phyloP scores from a whole-genome alignment of 1,140 invertebrate species.

The Drosophila ananassae region DNA sequence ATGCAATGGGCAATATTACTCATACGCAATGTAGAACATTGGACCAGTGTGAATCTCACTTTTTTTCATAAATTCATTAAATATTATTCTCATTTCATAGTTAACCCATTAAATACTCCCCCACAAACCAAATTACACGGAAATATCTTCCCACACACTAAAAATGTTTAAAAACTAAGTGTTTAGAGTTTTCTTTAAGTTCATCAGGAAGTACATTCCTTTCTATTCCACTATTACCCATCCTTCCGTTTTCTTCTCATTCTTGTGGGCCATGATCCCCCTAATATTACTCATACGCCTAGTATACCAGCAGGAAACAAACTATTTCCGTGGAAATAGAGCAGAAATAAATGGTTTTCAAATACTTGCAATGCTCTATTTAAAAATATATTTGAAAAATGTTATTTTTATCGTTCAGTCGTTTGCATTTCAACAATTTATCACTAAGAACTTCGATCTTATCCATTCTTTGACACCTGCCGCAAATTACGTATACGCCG shows the following conservation, averaged over 20 bases:
- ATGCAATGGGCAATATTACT: conserved; percentile 20
- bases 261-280: background rate
- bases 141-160: too few species aligned
- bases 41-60: background rate
- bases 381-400: background rate
- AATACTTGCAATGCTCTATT: background rate
- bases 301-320: conserved; percentile 26
- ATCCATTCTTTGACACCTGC: conserved; percentile 37
- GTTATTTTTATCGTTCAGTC: conserved; percentile 10
- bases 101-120: too few species aligned
- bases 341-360: background rate
- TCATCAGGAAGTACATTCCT: background rate
- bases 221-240: background rate
- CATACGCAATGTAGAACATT: background rate
- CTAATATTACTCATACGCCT: conserved; percentile 38
- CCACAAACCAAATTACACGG: too few species aligned
- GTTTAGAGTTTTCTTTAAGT: background rate
- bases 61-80: background rate
- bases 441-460: conserved; percentile 19
- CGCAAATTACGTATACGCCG: conserved; percentile 58
- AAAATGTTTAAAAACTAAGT: too few species aligned
- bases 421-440: conserved; percentile 22
- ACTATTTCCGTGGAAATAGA: background rate
- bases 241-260: background rate
- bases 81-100: background rate